Conservation (phyloP, 2,797 vertebrate species). For the Discoglossus pictus region DNA sequence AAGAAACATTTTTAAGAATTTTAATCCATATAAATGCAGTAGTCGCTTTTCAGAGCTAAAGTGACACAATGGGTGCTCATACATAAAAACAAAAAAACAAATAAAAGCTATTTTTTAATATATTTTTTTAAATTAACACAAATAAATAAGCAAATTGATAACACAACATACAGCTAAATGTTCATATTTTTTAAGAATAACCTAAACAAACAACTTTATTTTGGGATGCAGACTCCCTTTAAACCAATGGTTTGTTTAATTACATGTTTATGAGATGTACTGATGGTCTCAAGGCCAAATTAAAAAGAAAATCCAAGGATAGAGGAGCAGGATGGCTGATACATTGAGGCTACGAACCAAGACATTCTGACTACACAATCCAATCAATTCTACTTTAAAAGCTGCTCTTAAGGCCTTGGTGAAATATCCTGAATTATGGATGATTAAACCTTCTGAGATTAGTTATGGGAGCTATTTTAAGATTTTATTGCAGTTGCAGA, state of each 20-base stretch:
- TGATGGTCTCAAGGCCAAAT: neutral
- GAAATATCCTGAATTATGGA: constrained; percentile 28
- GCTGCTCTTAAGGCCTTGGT: constrained; percentile 24
- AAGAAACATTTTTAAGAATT: no score
- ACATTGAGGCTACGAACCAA: neutral
- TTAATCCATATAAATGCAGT: no score
- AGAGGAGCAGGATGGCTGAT: constrained; percentile 6
- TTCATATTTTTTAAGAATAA: no score
- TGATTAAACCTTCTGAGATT: constrained; percentile 14
- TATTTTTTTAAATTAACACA: no score
- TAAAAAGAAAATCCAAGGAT: neutral
- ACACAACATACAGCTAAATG: no score
- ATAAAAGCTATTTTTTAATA: no score
- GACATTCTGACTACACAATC: constrained; percentile 16
- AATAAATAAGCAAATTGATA: no score
- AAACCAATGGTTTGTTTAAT: constrained; percentile 5
- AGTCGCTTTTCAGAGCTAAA: no score
- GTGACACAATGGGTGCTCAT: no score
- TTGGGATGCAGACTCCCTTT: no score
- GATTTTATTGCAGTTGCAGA: neutral
- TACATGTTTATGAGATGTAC: constrained; percentile 11
- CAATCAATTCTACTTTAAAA: constrained; percentile 29
- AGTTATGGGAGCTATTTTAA: constrained; percentile 7
- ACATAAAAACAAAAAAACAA: no score
- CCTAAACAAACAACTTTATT: no score